Conservation (phyloP, 2,888 invertebrate genomes). For the Iselma pallidipennis region DNA sequence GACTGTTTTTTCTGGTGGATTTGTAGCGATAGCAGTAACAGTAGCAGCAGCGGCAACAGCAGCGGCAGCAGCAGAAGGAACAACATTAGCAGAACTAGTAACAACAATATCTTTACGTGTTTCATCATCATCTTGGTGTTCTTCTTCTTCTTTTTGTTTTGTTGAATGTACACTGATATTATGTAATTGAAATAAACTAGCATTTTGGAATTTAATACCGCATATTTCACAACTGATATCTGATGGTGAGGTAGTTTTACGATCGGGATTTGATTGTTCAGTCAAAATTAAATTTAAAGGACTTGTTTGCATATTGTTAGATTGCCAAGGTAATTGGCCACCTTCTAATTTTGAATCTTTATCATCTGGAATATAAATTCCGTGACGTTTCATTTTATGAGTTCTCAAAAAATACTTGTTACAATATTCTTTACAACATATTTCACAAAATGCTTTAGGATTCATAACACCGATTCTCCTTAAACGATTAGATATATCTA, state of each 20-base stretch:
- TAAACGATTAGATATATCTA: conserved; percentile 74
- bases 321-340: conserved; percentile 47
- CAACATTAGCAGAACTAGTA: background rate
- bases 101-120: conserved; percentile 9
- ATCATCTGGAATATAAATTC: conserved; percentile 71
- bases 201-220: conserved; percentile 60
- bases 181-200: conserved; percentile 53
- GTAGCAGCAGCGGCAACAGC: too few relatives aligned
- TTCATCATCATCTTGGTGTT: conserved; percentile 46
- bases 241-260: conserved; percentile 55
- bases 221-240: conserved; percentile 60
- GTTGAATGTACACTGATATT: conserved; percentile 51
- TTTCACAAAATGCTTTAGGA: conserved; percentile 90
- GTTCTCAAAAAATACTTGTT: conserved; percentile 91
- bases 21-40: background rate
- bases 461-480: conserved; percentile 79
- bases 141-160: conserved; percentile 30
- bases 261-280: conserved; percentile 65
- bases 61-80: too few relatives aligned
- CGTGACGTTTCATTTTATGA: conserved; percentile 93
- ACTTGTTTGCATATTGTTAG: conserved; percentile 67
- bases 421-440: conserved; percentile 91
- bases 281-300: conserved; percentile 78
- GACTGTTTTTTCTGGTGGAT: conserved; percentile 43
- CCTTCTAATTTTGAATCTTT: conserved; percentile 52